A percentile compares a stretch with the other conserved stretches of the same genome.
phyloP scores from a whole-genome alignment of 2,797 vertebrate species.

The Pangasius krempfi region DNA sequence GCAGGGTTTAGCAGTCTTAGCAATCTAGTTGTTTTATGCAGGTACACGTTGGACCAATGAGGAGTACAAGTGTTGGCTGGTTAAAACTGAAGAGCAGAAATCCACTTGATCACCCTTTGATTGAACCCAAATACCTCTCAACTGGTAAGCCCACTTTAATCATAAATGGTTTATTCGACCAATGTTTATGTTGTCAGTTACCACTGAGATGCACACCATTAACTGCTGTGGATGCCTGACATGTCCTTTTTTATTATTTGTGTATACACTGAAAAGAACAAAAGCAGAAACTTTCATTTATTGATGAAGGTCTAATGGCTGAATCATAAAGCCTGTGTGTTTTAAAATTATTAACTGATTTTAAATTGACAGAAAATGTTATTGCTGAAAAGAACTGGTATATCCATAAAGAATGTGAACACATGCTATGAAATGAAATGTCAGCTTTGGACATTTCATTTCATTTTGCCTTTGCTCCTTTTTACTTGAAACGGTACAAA shows the following conservation, averaged over 20 bases:
- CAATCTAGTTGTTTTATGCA: constrained; percentile 56
- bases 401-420: not conserved
- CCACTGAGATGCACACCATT: not conserved
- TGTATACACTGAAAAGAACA: not conserved
- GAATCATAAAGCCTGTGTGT: not conserved
- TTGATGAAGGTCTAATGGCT: not conserved
- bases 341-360: not conserved
- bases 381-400: not conserved
- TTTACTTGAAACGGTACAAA: not conserved
- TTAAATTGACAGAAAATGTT: not conserved
- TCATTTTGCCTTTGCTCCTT: not conserved
- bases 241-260: not conserved
- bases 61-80: constrained; percentile 88
- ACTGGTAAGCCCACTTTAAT: constrained; percentile 77
- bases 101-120: constrained; percentile 85
- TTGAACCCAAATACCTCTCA: constrained; percentile 94
- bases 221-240: not conserved
- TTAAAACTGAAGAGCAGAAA: constrained; percentile 86
- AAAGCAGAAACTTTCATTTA: not conserved
- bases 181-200: not conserved
- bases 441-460: not conserved
- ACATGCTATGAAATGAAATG: not conserved
- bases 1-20: not conserved
- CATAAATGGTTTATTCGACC: not conserved
- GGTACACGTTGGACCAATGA: constrained; percentile 94